Percentiles rank a stretch among this genome's conserved stretches.
phyloP scores from a whole-genome alignment of 2,888 invertebrate species.

The Exephanes ischioxanthus region DNA sequence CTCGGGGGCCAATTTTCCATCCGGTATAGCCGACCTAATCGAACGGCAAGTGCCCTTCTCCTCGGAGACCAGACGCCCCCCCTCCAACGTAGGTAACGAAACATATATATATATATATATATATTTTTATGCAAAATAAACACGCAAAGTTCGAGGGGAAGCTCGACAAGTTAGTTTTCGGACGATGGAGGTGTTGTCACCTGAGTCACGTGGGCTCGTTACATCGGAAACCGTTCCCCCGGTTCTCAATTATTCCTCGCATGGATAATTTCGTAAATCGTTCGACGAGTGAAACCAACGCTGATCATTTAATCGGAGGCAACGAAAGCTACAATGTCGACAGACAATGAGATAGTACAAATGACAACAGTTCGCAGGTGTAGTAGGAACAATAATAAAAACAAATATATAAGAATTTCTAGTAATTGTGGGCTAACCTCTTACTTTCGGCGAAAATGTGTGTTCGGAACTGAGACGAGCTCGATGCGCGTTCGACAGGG shows the following conservation, averaged over 20 bases:
- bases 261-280: neutral
- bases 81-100: neutral
- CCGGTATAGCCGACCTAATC: slow-evolving; percentile 3
- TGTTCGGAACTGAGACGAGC: slow-evolving; percentile 50
- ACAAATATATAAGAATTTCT: neutral
- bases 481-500: slow-evolving; percentile 65
- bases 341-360: neutral
- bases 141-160: slow-evolving; percentile 7
- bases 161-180: neutral
- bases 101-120: neutral
- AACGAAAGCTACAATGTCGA: too few species aligned
- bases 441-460: slow-evolving; percentile 59
- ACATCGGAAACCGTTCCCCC: neutral
- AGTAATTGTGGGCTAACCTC: slow-evolving; percentile 69
- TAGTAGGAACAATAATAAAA: neutral
- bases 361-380: neutral
- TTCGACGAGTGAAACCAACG: too few species aligned
- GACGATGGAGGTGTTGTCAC: slow-evolving; percentile 7
- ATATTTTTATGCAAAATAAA: neutral
- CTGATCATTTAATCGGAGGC: too few species aligned
- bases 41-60: slow-evolving; percentile 9
- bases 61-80: neutral
- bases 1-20: slow-evolving; percentile 14
- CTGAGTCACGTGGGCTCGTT: slow-evolving; percentile 14
- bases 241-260: neutral